Conservation (phyloP, 2,888 invertebrate genomes). For the Cremastobaeus sp. region DNA sequence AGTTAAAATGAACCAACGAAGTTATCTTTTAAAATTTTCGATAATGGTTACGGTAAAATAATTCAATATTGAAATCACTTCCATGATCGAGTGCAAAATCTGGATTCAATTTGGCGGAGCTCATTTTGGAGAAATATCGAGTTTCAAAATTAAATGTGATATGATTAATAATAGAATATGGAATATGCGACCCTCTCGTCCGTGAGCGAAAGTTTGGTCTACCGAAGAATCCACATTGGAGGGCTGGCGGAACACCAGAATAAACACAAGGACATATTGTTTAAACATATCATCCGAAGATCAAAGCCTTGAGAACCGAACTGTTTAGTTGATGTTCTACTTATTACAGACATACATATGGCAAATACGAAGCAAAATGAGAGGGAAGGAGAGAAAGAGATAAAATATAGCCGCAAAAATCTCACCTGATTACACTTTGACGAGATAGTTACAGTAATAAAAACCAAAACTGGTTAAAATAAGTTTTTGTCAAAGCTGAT, state of each 20-base stretch:
- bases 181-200: conserved; percentile 18
- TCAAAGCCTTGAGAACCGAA: conserved; percentile 62
- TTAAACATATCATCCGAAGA: conserved; percentile 68
- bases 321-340: conserved; percentile 12
- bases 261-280: conserved; percentile 69
- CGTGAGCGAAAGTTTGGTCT: conserved; percentile 25
- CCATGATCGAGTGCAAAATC: too few relatives aligned
- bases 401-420: too few relatives aligned
- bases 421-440: too few relatives aligned
- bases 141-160: background rate
- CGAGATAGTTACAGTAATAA: too few relatives aligned
- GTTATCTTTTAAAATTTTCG: too few relatives aligned
- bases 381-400: too few relatives aligned
- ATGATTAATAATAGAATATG: conserved; percentile 21
- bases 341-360: conserved; percentile 25
- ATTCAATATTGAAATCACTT: too few relatives aligned
- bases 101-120: background rate
- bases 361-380: conserved; percentile 8
- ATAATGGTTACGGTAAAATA: too few relatives aligned
- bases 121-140: background rate
- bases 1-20: background rate
- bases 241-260: conserved; percentile 63
- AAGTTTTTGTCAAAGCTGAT: too few relatives aligned
- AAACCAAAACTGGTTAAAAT: too few relatives aligned
- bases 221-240: conserved; percentile 29